Percentiles rank a stretch among this genome's conserved stretches.
These are phyloP conservation scores for Synanthedon vespiformis DNA, from an alignment of 2,888 invertebrate genomes.

Conservation along the genomic window DNA sequence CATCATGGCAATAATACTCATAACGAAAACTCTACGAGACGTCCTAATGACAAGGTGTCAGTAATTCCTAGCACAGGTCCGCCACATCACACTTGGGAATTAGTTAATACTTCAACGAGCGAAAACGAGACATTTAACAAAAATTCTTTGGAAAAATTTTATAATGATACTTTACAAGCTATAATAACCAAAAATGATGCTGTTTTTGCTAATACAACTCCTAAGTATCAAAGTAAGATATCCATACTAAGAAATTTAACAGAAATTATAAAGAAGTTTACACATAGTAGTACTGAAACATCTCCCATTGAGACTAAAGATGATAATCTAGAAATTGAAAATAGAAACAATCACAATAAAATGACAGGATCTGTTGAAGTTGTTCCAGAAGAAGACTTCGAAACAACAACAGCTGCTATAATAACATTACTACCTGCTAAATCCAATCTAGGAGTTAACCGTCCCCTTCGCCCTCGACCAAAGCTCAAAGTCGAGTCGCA, in stretches of 20 bases:
- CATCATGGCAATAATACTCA: slow-evolving; percentile 14
- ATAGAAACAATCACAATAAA: slow-evolving; percentile 35
- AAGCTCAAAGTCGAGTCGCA: slow-evolving; percentile 46
- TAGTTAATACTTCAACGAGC: slow-evolving; percentile 66
- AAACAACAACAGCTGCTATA: slow-evolving; percentile 46
- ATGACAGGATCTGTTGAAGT: slow-evolving; percentile 57
- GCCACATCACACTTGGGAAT: slow-evolving; percentile 69
- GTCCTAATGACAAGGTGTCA: slow-evolving; percentile 61
- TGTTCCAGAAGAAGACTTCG: slow-evolving; percentile 51
- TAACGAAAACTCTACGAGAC: slow-evolving; percentile 46
- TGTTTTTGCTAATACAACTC: slow-evolving; percentile 51
- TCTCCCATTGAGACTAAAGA: slow-evolving; percentile 12
- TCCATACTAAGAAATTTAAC: slow-evolving; percentile 72
- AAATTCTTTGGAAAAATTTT: slow-evolving; percentile 64
- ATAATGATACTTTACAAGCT: slow-evolving; percentile 74
- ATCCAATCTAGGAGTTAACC: slow-evolving; percentile 81
- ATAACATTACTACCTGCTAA: slow-evolving; percentile 80
- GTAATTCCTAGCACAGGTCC: slow-evolving; percentile 50
- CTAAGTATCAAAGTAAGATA: slow-evolving; percentile 52
- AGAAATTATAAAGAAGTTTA: slow-evolving; percentile 73
- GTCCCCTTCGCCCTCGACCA: slow-evolving; percentile 77
- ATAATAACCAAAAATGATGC: slow-evolving; percentile 72
- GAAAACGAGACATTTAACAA: slow-evolving; percentile 47
- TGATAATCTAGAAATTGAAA: slow-evolving; percentile 24
- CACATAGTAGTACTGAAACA: slow-evolving; percentile 62